Conservation (phyloP, 2,888 invertebrate species). For the Leucozona laternaria region DNA sequence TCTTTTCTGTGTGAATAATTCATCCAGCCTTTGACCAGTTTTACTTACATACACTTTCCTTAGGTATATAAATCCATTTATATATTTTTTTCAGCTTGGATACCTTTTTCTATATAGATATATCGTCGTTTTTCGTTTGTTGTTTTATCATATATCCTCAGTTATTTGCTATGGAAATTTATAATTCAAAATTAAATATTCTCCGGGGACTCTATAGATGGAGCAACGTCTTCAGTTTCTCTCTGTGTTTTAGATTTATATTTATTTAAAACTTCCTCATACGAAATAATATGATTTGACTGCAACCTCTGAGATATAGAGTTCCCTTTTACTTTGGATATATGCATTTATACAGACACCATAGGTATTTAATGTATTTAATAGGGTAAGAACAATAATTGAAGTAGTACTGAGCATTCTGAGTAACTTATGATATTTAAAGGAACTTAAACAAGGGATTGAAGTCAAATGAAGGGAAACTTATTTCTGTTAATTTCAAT, state of each 20-base stretch:
- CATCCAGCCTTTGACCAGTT: constrained; percentile 41
- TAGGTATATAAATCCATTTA: constrained; percentile 26
- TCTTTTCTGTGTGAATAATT: constrained; percentile 58
- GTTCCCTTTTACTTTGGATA: neutral
- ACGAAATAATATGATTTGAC: neutral
- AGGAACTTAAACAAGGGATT: too few species aligned
- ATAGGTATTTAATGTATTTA: too few species aligned
- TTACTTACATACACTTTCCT: constrained; percentile 19
- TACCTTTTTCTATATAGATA: too few species aligned
- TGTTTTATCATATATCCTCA: constrained; percentile 17
- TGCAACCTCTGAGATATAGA: neutral
- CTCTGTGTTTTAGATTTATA: neutral
- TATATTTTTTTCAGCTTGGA: constrained; percentile 29
- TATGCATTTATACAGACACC: too few species aligned
- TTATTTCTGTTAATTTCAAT: too few species aligned
- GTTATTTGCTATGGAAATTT: constrained; percentile 24
- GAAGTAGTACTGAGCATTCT: too few species aligned
- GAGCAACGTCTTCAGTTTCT: neutral
- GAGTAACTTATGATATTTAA: too few species aligned
- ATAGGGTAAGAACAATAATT: too few species aligned
- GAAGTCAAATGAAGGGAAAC: too few species aligned
- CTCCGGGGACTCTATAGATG: neutral
- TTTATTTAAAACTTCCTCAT: neutral
- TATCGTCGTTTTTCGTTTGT: constrained; percentile 14
- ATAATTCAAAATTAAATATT: neutral